Percentiles rank a stretch among this genome's conserved stretches.
phyloP scores from a whole-genome alignment of 2,888 invertebrate genomes.

The Teleogryllus oceanicus region DNA sequence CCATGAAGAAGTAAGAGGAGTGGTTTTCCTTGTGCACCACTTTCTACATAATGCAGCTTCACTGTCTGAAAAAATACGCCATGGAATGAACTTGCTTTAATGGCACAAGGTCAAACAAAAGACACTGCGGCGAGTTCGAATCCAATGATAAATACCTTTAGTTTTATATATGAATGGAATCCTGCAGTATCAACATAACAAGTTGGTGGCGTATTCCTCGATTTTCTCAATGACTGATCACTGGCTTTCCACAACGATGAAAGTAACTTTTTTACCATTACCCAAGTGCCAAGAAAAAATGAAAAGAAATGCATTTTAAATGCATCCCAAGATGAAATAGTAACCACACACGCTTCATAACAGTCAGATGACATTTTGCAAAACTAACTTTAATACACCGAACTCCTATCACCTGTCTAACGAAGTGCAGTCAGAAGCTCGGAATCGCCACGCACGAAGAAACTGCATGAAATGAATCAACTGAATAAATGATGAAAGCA shows the following conservation, averaged over 20 bases:
- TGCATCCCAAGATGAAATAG: conserved; percentile 51
- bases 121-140: too few relatives aligned
- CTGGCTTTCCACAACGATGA: conserved; percentile 54
- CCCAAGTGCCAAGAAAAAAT: conserved; percentile 53
- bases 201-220: conserved; percentile 57
- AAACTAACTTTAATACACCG: too few relatives aligned
- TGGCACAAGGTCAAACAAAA: too few relatives aligned
- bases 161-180: conserved; percentile 61
- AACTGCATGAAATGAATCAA: too few relatives aligned
- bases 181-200: conserved; percentile 60
- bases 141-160: conserved; percentile 53
- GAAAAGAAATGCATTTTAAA: conserved; percentile 52
- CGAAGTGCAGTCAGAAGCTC: too few relatives aligned
- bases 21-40: conserved; percentile 59
- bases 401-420: too few relatives aligned
- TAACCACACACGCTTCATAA: conserved; percentile 43
- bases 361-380: background rate
- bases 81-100: too few relatives aligned
- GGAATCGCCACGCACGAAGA: too few relatives aligned
- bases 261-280: conserved; percentile 50
- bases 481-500: background rate
- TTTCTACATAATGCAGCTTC: conserved; percentile 71
- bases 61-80: conserved; percentile 55
- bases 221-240: conserved; percentile 47
- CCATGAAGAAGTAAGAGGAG: conserved; percentile 70